Evolutionary conservation across 2,888 invertebrate genomes (phyloP), one percentile per base, ranked within the genome.

Genomic region (Idaea dimidiata): DNA sequence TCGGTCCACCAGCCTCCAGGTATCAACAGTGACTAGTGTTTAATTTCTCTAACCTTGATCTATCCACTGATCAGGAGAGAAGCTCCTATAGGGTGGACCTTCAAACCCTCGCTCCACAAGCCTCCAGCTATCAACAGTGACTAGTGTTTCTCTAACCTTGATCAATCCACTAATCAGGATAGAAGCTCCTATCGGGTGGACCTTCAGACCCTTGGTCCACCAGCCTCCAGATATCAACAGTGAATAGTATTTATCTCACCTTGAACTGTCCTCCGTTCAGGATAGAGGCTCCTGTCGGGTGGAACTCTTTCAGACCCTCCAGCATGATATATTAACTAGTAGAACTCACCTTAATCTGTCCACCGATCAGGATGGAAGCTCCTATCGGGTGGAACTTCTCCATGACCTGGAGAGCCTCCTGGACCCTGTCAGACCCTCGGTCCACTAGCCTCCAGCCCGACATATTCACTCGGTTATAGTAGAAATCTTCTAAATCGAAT

Each of bases 51-150:
- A 0, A 91, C 91, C 87, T 88, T 90, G 1, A 91, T 92, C 66
- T 90, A 88, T 7, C 91, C 91, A 58, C 94, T 94, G 72, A 96
- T 95, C 33, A 96, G 92, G 66, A 97, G 96, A 57, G 95, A 94
- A 60, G 96, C 95, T 1, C 97, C 97, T 66, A 97, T 96, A 0
- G 97, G 96, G 75, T 97, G 97, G 83, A 97, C 97, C 82, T 96
- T 95, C 89, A 32, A 96, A 95, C 62, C 95, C 96, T 4, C 97
- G 94, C 81, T 97, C 97, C 1, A 97, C 97, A 69, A 98, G 91
- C 57, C 98, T 94, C 93, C 97, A 98, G 0, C 98, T 97, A n/a
- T 98, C 98, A 92, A 98, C 97, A 87, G 98, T 98, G 55, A 98
- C 98, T 24, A 24, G 24, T 24, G 1, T 1, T 24, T 5, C 24